Percentiles rank a stretch among this genome's conserved stretches.
These are phyloP conservation scores for Stramonita haemastoma DNA, from an alignment of 2,888 invertebrate genomes.

Conservation along the genomic window DNA sequence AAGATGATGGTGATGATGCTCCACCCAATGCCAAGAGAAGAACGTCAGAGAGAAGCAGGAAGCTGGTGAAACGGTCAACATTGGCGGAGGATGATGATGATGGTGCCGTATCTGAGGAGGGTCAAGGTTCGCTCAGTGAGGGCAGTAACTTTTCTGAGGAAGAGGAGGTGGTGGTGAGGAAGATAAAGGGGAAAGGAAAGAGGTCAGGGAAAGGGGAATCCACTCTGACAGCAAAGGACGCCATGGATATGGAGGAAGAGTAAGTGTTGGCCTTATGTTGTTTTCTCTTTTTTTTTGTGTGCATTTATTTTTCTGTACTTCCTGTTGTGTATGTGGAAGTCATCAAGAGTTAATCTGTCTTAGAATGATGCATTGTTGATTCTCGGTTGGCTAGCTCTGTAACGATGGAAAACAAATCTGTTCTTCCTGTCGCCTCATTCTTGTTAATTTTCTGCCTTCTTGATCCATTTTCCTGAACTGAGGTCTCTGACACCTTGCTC, in stretches of 20 bases:
- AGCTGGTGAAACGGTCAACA: neutral
- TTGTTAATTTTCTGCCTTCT: too few relatives aligned
- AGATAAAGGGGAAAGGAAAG: constrained; percentile 27
- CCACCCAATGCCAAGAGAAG: neutral
- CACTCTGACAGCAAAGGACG: neutral
- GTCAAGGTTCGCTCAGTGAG: neutral
- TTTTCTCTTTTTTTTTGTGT: neutral
- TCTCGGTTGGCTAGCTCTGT: too few relatives aligned
- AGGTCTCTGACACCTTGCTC: too few relatives aligned
- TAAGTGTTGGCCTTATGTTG: neutral
- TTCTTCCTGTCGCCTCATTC: too few relatives aligned
- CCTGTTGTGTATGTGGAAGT: too few relatives aligned
- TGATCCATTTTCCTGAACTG: too few relatives aligned
- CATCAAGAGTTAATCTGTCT: too few relatives aligned
- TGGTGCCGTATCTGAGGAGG: neutral
- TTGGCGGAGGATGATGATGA: constrained; percentile 9
- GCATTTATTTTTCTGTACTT: too few relatives aligned
- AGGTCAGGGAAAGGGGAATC: neutral
- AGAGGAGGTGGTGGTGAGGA: constrained; percentile 22
- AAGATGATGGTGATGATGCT: constrained; percentile 32
- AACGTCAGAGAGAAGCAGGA: constrained; percentile 2
- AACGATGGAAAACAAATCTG: too few relatives aligned
- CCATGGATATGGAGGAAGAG: neutral
- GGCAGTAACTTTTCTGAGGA: constrained; percentile 45
- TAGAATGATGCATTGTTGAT: too few relatives aligned